Base-by-base conservation (phyloP, 2,888 invertebrate species). In the Trissolcus japonicus region DNA sequence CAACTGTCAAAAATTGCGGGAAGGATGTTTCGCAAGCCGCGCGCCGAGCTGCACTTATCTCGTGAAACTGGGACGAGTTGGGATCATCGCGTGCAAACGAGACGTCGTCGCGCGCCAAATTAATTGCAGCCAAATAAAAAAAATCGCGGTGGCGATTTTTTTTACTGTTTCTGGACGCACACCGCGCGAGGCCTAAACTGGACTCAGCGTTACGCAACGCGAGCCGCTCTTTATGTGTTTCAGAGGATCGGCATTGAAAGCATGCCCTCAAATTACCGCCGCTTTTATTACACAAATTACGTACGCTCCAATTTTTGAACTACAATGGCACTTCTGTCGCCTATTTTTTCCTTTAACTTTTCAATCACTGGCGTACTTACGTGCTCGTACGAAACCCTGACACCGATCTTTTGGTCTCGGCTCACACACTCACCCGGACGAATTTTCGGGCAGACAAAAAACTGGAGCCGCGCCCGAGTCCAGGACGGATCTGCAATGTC, bases 401-500 rank as follows among this genome's bases (percentile, higher is more conserved):
- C 46, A 46, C 46, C 4, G 6, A 16, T 46, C 7, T 16, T 46
- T 16, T 46, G 7, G n/a, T 46, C 46, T 16, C n/a, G n/a, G 9
- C 41, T 13, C 9, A 3, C 41, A n/a, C n/a, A 11, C 4, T 25
- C 43, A 43, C 43, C n/a, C n/a, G 43, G 43, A 6, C 6, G 14
- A 51, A 21, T 51, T 13, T 43, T 43, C 14, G 51, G 17, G 17
- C 19, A 16, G 16, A 9, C 14, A 17, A 51, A 50, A 17, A 51
- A 14, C 2, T 4, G 19, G n/a, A 51, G 16, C 53, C 48, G 55
- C 29, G 72, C 60, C 67, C 73, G 72, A 79, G 80, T 80, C 80
- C 78, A 79, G 80, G 79, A 76, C 79, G 79, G 76, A 75, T 81
- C 80, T 79, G 82, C 35, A 81, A 82, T 82, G 82, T 82, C 81